Percentiles rank a stretch among this genome's conserved stretches.
phyloP scores from a whole-genome alignment of 2,888 invertebrate genomes.

The Axea sp. region DNA sequence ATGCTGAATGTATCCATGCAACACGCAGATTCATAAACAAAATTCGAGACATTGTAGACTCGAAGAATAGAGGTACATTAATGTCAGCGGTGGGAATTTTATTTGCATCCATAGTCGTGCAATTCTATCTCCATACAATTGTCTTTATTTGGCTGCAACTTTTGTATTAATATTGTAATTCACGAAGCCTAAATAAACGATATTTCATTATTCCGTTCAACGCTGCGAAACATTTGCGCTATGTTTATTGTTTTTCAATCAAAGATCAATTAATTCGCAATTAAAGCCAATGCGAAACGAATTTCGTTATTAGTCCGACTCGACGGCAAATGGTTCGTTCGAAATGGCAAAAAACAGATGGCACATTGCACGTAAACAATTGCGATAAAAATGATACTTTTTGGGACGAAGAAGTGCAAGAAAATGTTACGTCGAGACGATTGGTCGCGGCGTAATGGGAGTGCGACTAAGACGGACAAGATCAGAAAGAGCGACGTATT shows the following conservation, averaged over 20 bases:
- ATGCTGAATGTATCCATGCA: constrained; percentile 7
- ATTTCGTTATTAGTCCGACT: too few species aligned
- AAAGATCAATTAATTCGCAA: too few species aligned
- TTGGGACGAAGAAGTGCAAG: too few species aligned
- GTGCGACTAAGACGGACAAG: constrained; percentile 31
- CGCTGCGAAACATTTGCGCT: too few species aligned
- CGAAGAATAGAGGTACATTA: constrained; percentile 6
- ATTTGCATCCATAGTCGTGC: constrained; percentile 23
- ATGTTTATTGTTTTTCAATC: too few species aligned
- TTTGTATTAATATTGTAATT: not conserved
- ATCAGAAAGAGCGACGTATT: constrained; percentile 45
- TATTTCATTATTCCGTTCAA: not conserved
- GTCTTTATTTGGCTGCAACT: constrained; percentile 3
- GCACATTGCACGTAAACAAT: too few species aligned
- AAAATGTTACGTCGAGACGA: constrained; percentile 45
- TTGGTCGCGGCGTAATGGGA: constrained; percentile 38
- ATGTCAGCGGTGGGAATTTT: constrained; percentile 11
- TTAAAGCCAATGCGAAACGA: too few species aligned
- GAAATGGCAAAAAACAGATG: too few species aligned
- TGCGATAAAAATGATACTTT: too few species aligned
- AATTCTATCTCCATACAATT: constrained; percentile 35
- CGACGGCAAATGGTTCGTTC: too few species aligned
- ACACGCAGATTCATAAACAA: constrained; percentile 18
- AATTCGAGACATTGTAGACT: constrained; percentile 13
- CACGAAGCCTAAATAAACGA: not conserved